Percentiles rank a stretch among this genome's conserved stretches.
phyloP scores from a whole-genome alignment of 2,113 vertebrate genomes.

The Vicugna pacos region DNA sequence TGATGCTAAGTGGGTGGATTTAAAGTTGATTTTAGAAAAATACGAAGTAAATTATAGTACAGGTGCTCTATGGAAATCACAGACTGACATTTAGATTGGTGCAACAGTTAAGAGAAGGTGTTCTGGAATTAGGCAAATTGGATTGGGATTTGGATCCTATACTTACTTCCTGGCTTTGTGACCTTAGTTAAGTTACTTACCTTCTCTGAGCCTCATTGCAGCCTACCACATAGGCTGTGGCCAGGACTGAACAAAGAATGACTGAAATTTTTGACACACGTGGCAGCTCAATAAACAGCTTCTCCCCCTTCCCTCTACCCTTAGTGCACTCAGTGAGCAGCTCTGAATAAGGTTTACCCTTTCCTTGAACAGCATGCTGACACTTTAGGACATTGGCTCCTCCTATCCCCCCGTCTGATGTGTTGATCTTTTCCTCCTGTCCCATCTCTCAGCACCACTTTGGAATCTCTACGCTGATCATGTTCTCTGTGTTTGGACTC shows the following conservation, averaged over 20 bases:
- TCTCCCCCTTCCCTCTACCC: not conserved
- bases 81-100: not conserved
- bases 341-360: not conserved
- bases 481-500: conserved; percentile 30
- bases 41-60: not conserved
- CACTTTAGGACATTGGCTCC: not conserved
- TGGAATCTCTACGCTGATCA: not conserved
- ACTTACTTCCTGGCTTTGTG: not conserved
- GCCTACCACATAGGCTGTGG: not conserved
- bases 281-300: not conserved
- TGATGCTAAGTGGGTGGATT: not conserved
- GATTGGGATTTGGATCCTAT: not conserved
- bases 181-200: not conserved
- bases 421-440: conserved; percentile 14
- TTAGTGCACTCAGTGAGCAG: not conserved
- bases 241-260: not conserved
- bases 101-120: not conserved
- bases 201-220: not conserved
- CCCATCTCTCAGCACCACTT: not conserved
- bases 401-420: not conserved
- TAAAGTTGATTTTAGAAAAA: conserved; percentile 32
- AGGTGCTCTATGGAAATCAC: not conserved
- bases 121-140: not conserved
- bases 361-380: not conserved
- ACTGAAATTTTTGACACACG: not conserved